Conservation (phyloP, 2,888 invertebrate species). For the Eremobia ochroleuca region DNA sequence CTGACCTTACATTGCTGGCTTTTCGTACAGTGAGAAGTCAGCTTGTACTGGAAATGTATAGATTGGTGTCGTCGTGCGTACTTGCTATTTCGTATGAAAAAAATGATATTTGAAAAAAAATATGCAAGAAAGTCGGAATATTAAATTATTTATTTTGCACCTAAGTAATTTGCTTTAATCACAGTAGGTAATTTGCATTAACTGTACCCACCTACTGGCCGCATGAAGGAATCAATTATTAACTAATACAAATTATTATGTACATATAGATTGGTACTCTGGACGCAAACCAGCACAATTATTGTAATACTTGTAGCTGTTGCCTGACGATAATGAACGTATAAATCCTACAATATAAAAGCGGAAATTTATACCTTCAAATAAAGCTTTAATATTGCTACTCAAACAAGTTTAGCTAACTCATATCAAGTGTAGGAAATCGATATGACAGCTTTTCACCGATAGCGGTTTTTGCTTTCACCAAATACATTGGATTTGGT, state of each 20-base stretch:
- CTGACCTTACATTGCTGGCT: not conserved
- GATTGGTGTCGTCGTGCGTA: not conserved
- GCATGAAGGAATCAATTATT: not conserved
- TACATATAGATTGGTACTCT: not conserved
- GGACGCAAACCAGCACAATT: not conserved
- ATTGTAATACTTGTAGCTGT: not conserved
- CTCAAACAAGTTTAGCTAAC: not conserved
- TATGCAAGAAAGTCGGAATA: not conserved
- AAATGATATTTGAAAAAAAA: not conserved
- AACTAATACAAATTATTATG: not conserved
- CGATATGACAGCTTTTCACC: not conserved
- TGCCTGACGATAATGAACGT: constrained; percentile 9
- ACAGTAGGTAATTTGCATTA: not conserved
- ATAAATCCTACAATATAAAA: not conserved
- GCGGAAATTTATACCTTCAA: not conserved
- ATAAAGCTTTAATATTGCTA: not conserved
- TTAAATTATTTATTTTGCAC: not conserved
- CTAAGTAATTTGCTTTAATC: not conserved
- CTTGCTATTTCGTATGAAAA: no score
- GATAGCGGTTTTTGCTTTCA: not conserved
- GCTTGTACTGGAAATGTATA: not conserved
- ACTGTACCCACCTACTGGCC: not conserved
- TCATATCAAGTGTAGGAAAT: not conserved
- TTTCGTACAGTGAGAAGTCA: not conserved
- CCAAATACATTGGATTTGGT: not conserved